Evolutionary conservation across 2,113 vertebrate species (phyloP).

Genomic region (Maccullochella peelii): DNA sequence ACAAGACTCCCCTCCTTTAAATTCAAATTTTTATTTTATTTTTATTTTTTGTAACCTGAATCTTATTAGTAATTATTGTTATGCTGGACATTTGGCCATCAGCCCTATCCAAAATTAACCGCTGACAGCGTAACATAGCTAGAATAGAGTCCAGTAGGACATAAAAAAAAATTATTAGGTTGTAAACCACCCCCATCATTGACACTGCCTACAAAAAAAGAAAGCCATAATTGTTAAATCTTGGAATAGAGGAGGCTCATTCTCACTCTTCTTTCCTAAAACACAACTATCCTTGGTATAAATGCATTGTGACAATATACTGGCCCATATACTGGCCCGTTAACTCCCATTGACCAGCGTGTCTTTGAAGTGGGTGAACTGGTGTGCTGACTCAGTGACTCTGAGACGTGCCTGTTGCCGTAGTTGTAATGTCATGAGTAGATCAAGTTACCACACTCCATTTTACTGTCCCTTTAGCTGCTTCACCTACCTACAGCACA

Average conservation of each 20-base stretch:
- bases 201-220: background rate
- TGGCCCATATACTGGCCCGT: slow-evolving; percentile 42
- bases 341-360: slow-evolving; percentile 61
- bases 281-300: slow-evolving; percentile 21
- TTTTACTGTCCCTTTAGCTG: slow-evolving; percentile 70
- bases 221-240: background rate
- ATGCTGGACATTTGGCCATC: background rate
- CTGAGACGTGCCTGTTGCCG: slow-evolving; percentile 70
- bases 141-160: background rate
- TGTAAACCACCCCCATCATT: background rate
- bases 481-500: slow-evolving; percentile 76
- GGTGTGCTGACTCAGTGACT: slow-evolving; percentile 64
- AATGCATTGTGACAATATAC: slow-evolving; percentile 60
- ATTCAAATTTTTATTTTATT: background rate
- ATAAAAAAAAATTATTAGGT: background rate
- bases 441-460: slow-evolving; percentile 72
- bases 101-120: background rate
- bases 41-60: background rate
- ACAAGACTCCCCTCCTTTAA: background rate
- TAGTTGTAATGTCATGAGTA: slow-evolving; percentile 58
- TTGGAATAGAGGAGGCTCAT: background rate
- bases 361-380: slow-evolving; percentile 69
- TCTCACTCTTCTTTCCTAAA: slow-evolving; percentile 8
- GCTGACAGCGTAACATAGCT: background rate
- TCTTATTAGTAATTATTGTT: background rate